Percentiles rank a stretch among this genome's conserved stretches.
These are phyloP conservation scores for Tenualosa ilisha DNA, from an alignment of 2,797 vertebrate genomes.

Conservation along the genomic window DNA sequence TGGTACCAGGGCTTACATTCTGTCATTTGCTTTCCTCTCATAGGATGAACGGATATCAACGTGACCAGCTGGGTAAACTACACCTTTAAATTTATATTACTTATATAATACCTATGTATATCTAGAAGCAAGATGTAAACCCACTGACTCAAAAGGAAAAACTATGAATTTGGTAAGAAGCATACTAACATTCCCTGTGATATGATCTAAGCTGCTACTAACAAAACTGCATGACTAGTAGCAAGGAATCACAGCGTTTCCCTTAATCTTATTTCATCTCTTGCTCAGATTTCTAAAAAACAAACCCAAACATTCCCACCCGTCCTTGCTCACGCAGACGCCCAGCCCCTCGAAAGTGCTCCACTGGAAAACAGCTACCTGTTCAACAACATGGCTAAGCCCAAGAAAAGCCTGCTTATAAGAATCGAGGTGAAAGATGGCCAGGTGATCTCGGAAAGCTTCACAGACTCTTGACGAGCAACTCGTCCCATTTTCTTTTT, in stretches of 20 bases:
- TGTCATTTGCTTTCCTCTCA: not conserved
- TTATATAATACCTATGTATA: not conserved
- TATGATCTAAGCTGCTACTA: slow-evolving; percentile 8
- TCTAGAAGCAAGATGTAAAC: not conserved
- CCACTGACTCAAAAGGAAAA: not conserved
- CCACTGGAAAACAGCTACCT: slow-evolving; percentile 18
- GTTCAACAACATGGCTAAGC: not conserved
- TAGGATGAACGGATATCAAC: not conserved
- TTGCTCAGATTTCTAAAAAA: slow-evolving; percentile 72
- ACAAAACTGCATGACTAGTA: not conserved
- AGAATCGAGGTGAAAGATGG: slow-evolving; percentile 60
- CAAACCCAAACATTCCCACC: slow-evolving; percentile 63
- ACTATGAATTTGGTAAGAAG: no score
- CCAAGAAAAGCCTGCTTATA: slow-evolving; percentile 65
- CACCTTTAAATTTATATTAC: not conserved
- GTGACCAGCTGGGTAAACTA: not conserved
- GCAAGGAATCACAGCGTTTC: slow-evolving; percentile 8
- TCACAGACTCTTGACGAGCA: not conserved
- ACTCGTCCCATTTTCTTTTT: not conserved
- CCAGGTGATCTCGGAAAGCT: slow-evolving; percentile 58
- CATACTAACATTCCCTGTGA: not conserved
- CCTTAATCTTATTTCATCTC: slow-evolving; percentile 68
- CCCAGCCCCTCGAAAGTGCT: slow-evolving; percentile 21
- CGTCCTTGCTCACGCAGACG: slow-evolving; percentile 69
- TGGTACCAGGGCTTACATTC: not conserved